phyloP scores from a whole-genome alignment of 2,888 invertebrate genomes.

The Lycophotia porphyrea region DNA sequence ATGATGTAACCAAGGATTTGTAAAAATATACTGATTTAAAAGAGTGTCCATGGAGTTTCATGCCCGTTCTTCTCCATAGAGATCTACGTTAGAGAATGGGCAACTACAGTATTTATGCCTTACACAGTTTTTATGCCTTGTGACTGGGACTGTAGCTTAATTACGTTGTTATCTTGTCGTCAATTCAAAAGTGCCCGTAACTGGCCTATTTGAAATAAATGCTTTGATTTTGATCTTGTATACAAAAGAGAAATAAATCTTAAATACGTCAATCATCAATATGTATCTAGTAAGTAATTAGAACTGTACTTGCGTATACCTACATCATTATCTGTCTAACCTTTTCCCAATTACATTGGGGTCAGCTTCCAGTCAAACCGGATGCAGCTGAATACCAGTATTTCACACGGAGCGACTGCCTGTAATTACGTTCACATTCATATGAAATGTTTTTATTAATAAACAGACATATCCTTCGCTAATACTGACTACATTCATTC shows the following conservation, averaged over 20 bases:
- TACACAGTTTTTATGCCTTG: no score
- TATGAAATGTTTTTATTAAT: conserved; percentile 12
- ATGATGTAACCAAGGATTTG: no score
- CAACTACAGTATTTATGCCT: no score
- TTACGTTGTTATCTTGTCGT: no score
- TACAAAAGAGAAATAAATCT: neutral
- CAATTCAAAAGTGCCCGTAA: no score
- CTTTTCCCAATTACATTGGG: conserved; percentile 1
- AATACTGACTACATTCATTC: conserved; percentile 47
- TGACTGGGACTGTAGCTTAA: no score
- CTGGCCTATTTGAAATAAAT: no score
- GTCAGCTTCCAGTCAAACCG: neutral
- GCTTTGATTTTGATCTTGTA: no score
- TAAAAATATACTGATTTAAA: no score
- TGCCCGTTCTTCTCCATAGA: no score
- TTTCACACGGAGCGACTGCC: neutral
- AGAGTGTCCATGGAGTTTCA: no score
- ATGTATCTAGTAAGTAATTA: neutral
- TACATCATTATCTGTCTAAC: neutral
- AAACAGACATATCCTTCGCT: conserved; percentile 41
- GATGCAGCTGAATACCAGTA: conserved; percentile 4
- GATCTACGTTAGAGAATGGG: no score
- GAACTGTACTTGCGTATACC: neutral
- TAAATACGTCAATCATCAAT: neutral
- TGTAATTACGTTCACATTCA: conserved; percentile 30